These are phyloP conservation scores for Zygogramma bicolorata DNA, from an alignment of 2,888 invertebrate species.

Conservation along the genomic window DNA sequence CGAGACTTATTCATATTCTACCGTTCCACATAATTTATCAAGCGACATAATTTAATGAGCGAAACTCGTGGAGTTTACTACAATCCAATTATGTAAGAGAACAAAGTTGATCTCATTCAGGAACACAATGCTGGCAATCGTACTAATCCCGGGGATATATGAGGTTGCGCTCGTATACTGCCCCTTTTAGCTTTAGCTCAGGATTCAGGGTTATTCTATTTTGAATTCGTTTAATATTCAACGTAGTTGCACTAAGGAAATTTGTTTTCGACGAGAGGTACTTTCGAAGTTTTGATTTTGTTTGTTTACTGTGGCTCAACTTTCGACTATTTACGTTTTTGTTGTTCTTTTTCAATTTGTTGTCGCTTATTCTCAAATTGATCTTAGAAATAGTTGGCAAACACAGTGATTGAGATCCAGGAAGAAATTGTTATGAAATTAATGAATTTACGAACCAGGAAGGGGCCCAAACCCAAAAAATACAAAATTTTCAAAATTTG, in stretches of 20 bases:
- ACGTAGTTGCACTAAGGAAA: slow-evolving; percentile 7
- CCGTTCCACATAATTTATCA: slow-evolving; percentile 13
- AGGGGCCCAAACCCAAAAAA: no score
- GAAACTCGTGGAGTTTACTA: slow-evolving; percentile 18
- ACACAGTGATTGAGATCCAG: no score
- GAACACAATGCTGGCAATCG: slow-evolving; percentile 23
- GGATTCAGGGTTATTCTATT: slow-evolving; percentile 1
- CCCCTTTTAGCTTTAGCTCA: background rate
- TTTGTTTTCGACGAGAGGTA: background rate
- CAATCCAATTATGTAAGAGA: slow-evolving; percentile 24
- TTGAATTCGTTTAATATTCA: slow-evolving; percentile 13
- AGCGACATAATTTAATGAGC: slow-evolving; percentile 24
- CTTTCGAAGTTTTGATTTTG: background rate
- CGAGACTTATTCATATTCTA: background rate
- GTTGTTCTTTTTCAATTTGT: background rate
- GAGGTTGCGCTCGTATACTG: slow-evolving; percentile 12
- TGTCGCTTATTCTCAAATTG: background rate
- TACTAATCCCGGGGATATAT: slow-evolving; percentile 21
- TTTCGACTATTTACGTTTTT: background rate
- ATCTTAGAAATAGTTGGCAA: no score
- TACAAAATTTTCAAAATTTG: no score
- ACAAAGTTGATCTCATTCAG: slow-evolving; percentile 22
- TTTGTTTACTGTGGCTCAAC: background rate
- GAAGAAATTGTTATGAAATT: no score
- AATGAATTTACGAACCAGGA: no score